phyloP scores from a whole-genome alignment of 2,888 invertebrate genomes.

The Brenthis hecate region DNA sequence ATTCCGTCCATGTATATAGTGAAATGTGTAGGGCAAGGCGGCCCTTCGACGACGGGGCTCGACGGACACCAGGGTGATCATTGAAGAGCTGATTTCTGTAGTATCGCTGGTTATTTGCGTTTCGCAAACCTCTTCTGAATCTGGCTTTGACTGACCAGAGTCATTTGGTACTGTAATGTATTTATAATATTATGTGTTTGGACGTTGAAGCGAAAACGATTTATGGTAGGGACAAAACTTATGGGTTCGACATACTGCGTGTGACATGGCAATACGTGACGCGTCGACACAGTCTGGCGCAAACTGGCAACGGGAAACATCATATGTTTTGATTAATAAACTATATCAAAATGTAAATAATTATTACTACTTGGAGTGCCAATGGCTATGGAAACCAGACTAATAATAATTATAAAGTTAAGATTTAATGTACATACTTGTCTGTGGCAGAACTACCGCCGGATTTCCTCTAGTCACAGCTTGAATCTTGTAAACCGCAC shows the following conservation, averaged over 20 bases:
- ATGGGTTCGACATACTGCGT: too few species aligned
- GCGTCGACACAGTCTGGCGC: too few species aligned
- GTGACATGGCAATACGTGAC: too few species aligned
- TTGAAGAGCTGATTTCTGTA: conserved; percentile 23
- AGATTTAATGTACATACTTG: conserved; percentile 42
- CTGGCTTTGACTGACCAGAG: conserved; percentile 21
- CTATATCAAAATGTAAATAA: too few species aligned
- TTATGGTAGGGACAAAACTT: too few species aligned
- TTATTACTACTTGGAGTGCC: too few species aligned
- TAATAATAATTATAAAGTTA: neutral
- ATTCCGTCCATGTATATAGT: conserved; percentile 92
- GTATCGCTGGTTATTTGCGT: conserved; percentile 27
- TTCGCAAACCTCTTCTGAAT: conserved; percentile 35
- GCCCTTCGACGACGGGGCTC: conserved; percentile 38
- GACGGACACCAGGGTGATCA: conserved; percentile 45
- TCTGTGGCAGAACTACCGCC: conserved; percentile 49
- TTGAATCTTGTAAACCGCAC: conserved; percentile 89
- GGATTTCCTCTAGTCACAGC: conserved; percentile 82
- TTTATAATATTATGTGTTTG: neutral
- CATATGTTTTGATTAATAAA: too few species aligned
- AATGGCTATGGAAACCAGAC: too few species aligned
- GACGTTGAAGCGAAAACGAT: too few species aligned
- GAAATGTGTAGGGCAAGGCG: conserved; percentile 85
- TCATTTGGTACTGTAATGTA: conserved; percentile 38
- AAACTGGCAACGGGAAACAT: too few species aligned